Evolutionary conservation across 2,888 invertebrate species (phyloP).

Genomic region (Cyclophora punctaria): DNA sequence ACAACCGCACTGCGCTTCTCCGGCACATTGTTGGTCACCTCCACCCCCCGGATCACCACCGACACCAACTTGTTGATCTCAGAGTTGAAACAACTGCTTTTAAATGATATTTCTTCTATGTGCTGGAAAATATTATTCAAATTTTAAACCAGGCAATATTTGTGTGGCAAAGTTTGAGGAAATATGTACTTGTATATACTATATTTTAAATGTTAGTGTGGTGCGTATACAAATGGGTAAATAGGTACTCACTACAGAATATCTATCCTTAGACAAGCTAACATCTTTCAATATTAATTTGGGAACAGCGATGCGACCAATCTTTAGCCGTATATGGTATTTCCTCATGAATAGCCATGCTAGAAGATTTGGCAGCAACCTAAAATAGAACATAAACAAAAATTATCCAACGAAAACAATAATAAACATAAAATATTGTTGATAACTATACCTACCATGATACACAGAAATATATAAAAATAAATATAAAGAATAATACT

Average conservation of each 20-base stretch:
- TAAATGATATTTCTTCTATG: slow-evolving; percentile 88
- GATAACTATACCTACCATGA: slow-evolving; percentile 69
- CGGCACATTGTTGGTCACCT: slow-evolving; percentile 85
- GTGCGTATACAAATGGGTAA: no score
- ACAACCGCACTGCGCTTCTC: slow-evolving; percentile 58
- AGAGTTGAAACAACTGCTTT: slow-evolving; percentile 91
- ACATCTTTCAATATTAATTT: slow-evolving; percentile 88
- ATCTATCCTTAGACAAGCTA: slow-evolving; percentile 85
- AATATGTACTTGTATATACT: background rate
- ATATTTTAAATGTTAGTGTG: no score
- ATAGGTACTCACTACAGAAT: slow-evolving; percentile 81
- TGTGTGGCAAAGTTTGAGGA: background rate
- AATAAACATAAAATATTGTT: slow-evolving; percentile 34
- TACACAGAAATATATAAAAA: slow-evolving; percentile 74
- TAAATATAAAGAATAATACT: slow-evolving; percentile 49
- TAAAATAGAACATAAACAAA: slow-evolving; percentile 37
- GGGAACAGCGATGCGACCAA: slow-evolving; percentile 87
- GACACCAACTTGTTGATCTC: slow-evolving; percentile 90
- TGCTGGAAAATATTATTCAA: slow-evolving; percentile 72
- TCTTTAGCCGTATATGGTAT: slow-evolving; percentile 85
- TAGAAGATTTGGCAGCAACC: slow-evolving; percentile 84
- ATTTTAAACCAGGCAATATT: background rate
- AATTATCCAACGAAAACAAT: slow-evolving; percentile 39
- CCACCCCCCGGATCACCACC: slow-evolving; percentile 86
- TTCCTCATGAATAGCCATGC: slow-evolving; percentile 88